Evolutionary conservation across 2,888 invertebrate species (phyloP), one percentile per base, ranked within the genome.

Genomic region (Tanytarsus gracilentus): DNA sequence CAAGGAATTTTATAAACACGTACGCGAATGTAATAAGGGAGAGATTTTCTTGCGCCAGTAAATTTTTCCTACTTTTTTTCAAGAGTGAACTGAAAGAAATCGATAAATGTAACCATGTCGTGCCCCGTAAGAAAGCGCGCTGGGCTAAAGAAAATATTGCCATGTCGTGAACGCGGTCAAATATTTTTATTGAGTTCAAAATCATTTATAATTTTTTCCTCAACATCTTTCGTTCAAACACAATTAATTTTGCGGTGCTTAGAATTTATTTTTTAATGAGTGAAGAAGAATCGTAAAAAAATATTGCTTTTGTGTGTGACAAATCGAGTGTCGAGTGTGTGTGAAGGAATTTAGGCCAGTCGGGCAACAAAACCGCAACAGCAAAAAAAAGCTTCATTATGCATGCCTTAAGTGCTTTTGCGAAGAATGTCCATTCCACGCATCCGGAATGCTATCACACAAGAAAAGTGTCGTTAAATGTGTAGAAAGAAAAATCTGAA

Each of bases 181-280:
- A 58, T 48, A 58, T 48, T 58, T 58, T 29, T 48, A 58, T 48
- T 58, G 44, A 58, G 58, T 58, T 58, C 58, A 58, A 58, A 56
- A 58, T 48, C 58, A 58, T 58, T 48, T 48, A 58, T 58, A 58
- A 56, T 18, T 36, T 36, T 51, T 16, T 30, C 39, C 36, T 33
- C 26, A 25, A 39, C 39, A 8, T 40, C 23, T 9, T 44, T 21
- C 8, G 7, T 5, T 18, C 44, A 11, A 2, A 2, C 23, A 14
- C 14, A 36, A 36, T 16, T 36, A 14, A 14, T n/a, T 36, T 36
- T 36, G 14, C n/a, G 14, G n/a, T 36, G n/a, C 36, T n/a, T n/a
- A n/a, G n/a, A n/a, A n/a, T n/a, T n/a, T n/a, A n/a, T n/a, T n/a
- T n/a, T 29, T 29, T 29, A 29, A 29, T 29, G 9, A 29, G 33